These are phyloP conservation scores for Heterotis niloticus DNA, from an alignment of 2,113 vertebrate genomes.

Conservation along the genomic window DNA sequence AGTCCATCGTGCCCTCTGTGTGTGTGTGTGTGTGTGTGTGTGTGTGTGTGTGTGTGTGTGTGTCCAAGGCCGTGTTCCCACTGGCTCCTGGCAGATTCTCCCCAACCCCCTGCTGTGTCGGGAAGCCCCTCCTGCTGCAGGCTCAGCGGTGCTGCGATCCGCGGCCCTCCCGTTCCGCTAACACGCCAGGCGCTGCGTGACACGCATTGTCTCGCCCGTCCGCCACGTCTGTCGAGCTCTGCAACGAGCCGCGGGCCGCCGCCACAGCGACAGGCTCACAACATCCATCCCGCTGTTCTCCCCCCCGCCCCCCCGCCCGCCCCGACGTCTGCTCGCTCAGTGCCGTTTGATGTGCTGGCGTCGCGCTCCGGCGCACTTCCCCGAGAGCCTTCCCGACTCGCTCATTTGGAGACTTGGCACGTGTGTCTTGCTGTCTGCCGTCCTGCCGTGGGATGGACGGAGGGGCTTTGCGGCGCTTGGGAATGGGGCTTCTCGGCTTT, in stretches of 20 bases:
- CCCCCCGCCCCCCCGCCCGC: background rate
- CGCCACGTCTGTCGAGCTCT: constrained; percentile 9
- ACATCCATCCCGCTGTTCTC: constrained; percentile 13
- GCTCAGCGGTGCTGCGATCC: background rate
- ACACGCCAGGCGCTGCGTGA: background rate
- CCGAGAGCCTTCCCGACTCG: background rate
- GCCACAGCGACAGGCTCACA: constrained; percentile 8
- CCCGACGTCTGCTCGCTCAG: background rate
- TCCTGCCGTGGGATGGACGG: background rate
- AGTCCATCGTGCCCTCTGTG: no score
- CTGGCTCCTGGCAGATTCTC: no score
- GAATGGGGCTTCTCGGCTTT: background rate
- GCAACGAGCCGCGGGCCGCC: background rate
- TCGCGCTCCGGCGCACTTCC: background rate
- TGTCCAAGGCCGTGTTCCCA: no score
- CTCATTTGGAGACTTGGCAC: background rate
- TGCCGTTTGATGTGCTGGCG: background rate
- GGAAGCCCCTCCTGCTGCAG: no score
- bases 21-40: no score
- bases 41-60: no score
- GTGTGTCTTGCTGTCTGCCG: background rate
- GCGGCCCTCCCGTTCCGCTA: background rate
- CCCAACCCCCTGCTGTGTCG: no score
- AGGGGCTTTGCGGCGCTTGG: background rate
- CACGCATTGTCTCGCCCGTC: constrained; percentile 6